phyloP scores from a whole-genome alignment of 2,113 vertebrate species.

The Nipponia nippon region DNA sequence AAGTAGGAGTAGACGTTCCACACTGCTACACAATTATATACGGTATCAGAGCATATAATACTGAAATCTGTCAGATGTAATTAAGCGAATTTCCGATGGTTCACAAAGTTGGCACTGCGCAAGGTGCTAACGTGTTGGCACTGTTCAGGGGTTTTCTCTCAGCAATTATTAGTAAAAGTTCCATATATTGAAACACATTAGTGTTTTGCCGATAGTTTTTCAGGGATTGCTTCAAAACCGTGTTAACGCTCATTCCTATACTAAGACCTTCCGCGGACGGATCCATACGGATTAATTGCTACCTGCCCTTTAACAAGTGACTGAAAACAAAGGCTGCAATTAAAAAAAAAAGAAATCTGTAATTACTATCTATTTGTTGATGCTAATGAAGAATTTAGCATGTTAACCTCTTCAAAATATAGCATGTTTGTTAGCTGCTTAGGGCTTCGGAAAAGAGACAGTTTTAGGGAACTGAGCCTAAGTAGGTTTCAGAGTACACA shows the following conservation, averaged over 20 bases:
- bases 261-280: accelerated
- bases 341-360: not conserved
- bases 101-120: not conserved
- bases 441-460: not conserved
- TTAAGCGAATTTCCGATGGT: not conserved
- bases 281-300: not conserved
- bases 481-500: not conserved
- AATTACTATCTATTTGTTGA: not conserved
- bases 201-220: not conserved
- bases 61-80: not conserved
- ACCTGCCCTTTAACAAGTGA: not conserved
- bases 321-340: not conserved
- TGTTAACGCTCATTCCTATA: accelerated
- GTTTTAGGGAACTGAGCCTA: not conserved
- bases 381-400: not conserved
- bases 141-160: not conserved
- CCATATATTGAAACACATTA: not conserved
- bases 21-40: not conserved
- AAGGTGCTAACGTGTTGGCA: not conserved
- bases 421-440: not conserved
- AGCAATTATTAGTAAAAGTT: not conserved
- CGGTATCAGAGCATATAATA: not conserved
- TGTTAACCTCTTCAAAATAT: not conserved
- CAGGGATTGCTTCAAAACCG: not conserved
- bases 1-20: not conserved